phyloP scores from a whole-genome alignment of 1,140 invertebrate species.

The Ridgeia piscesae region DNA sequence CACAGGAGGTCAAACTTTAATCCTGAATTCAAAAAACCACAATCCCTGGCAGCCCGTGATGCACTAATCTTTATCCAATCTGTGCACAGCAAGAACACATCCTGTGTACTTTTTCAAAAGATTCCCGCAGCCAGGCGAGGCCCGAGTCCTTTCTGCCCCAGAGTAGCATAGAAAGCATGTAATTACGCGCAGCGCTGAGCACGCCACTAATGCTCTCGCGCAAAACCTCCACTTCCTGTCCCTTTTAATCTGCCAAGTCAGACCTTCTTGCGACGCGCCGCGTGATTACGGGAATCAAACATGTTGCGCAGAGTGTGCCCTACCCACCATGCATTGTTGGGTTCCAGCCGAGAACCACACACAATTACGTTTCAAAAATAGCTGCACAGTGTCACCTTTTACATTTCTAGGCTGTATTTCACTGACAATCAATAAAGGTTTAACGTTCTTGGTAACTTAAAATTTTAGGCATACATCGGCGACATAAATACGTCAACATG shows the following conservation, averaged over 20 bases:
- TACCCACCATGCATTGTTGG: neutral
- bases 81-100: neutral
- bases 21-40: neutral
- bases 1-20: neutral
- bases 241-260: neutral
- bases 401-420: neutral
- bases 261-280: neutral
- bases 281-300: neutral
- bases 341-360: neutral
- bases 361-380: neutral
- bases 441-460: neutral
- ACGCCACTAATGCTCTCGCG: neutral
- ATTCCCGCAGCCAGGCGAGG: neutral
- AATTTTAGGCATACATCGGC: neutral
- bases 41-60: neutral
- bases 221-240: neutral
- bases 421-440: neutral
- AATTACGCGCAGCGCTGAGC: neutral
- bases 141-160: neutral
- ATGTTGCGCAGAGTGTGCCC: neutral
- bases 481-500: neutral
- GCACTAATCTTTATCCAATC: neutral
- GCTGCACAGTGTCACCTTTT: neutral
- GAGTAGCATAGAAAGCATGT: neutral
- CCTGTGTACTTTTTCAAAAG: neutral